phyloP scores from a whole-genome alignment of 1,140 invertebrate genomes.

The Orchestia grillus region DNA sequence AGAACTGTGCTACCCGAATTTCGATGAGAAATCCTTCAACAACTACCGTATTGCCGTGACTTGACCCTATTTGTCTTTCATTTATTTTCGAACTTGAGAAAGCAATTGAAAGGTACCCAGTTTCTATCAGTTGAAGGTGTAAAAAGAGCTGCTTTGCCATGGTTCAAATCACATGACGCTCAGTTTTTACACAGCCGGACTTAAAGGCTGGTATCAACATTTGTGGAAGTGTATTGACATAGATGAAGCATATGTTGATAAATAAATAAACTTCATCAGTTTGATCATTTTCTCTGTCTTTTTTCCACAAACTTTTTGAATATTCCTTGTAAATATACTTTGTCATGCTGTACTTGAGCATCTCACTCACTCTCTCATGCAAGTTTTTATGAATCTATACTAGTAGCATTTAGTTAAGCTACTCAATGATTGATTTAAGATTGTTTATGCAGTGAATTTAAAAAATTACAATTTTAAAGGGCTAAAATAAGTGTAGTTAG shows the following conservation, averaged over 20 bases:
- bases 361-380: too few species aligned
- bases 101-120: background rate
- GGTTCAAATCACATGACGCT: background rate
- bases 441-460: too few species aligned
- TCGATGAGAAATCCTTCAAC: background rate
- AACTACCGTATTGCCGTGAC: background rate
- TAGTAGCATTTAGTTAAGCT: too few species aligned
- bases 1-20: background rate
- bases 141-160: background rate
- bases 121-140: background rate
- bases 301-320: background rate
- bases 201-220: background rate
- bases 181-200: background rate
- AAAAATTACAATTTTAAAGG: too few species aligned
- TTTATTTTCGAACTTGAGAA: background rate
- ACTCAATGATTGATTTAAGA: too few species aligned
- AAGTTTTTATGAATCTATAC: too few species aligned
- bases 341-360: too few species aligned
- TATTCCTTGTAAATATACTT: background rate
- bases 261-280: background rate
- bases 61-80: background rate
- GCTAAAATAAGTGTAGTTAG: too few species aligned
- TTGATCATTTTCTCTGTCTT: background rate
- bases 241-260: background rate
- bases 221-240: too few species aligned